Evolutionary conservation across 2,888 invertebrate genomes (phyloP).

Genomic region (Morpho achilles): DNA sequence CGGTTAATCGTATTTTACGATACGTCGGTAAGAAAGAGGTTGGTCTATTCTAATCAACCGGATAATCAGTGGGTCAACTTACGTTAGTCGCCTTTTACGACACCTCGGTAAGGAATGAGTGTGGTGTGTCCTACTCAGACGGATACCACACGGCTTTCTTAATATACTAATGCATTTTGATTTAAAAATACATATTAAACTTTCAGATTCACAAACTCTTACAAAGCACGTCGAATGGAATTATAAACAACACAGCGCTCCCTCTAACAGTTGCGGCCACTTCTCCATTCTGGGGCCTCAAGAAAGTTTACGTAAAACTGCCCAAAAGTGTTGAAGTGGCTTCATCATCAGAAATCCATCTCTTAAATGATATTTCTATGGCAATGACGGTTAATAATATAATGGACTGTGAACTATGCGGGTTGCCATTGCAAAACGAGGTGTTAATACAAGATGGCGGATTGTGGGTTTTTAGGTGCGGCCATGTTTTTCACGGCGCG

Average conservation of each 20-base stretch:
- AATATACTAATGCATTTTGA: no score
- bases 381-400: conserved; percentile 44
- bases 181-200: no score
- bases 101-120: no score
- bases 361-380: conserved; percentile 44
- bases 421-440: conserved; percentile 78
- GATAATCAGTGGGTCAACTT: no score
- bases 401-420: conserved; percentile 75
- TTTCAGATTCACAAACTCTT: conserved; percentile 49
- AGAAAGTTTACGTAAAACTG: conserved; percentile 36
- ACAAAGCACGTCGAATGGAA: conserved; percentile 44
- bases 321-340: conserved; percentile 16
- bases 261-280: conserved; percentile 63
- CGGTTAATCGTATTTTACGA: no score
- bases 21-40: no score
- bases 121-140: no score
- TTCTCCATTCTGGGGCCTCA: conserved; percentile 75
- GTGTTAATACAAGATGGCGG: conserved; percentile 81
- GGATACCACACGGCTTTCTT: no score
- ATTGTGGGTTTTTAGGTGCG: conserved; percentile 80
- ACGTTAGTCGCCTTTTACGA: no score
- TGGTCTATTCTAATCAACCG: no score
- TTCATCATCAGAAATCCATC: conserved; percentile 29
- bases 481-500: conserved; percentile 81
- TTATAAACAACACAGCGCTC: conserved; percentile 60